Evolutionary conservation across 2,888 invertebrate species (phyloP).

Genomic region (Cartodere bifasciata): DNA sequence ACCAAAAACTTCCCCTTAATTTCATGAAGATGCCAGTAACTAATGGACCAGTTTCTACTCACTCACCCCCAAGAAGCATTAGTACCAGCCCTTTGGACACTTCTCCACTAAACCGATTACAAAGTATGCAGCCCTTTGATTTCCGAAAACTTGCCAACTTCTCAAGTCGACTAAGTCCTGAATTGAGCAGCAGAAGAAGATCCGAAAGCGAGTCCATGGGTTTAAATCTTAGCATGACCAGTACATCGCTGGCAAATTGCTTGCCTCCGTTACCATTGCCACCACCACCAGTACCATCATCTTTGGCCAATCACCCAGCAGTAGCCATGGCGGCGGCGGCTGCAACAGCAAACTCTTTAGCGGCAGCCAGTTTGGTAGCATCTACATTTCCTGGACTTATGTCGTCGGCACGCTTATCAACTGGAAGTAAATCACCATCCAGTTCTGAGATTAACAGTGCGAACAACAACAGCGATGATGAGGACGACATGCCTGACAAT

Average conservation of each 20-base stretch:
- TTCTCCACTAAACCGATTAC: slow-evolving; percentile 75
- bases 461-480: slow-evolving; percentile 38
- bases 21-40: slow-evolving; percentile 37
- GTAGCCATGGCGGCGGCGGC: slow-evolving; percentile 49
- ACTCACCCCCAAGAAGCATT: slow-evolving; percentile 44
- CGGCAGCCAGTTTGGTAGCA: slow-evolving; percentile 48
- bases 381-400: slow-evolving; percentile 48
- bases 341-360: slow-evolving; percentile 29
- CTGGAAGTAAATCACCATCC: slow-evolving; percentile 39
- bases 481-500: too few species aligned
- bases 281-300: slow-evolving; percentile 45
- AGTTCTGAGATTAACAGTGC: slow-evolving; percentile 31
- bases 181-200: slow-evolving; percentile 36
- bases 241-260: slow-evolving; percentile 48
- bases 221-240: slow-evolving; percentile 46
- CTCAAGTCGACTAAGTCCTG: slow-evolving; percentile 35
- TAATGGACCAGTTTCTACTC: slow-evolving; percentile 43
- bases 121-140: slow-evolving; percentile 94
- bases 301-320: slow-evolving; percentile 48
- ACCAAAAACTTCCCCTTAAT: slow-evolving; percentile 35
- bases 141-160: slow-evolving; percentile 59
- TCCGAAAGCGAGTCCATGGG: slow-evolving; percentile 43
- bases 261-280: too few species aligned
- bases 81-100: slow-evolving; percentile 47
- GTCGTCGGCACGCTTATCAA: slow-evolving; percentile 36